These are phyloP conservation scores for Danio tinwini DNA, from an alignment of 2,797 vertebrate species.

Conservation along the genomic window DNA sequence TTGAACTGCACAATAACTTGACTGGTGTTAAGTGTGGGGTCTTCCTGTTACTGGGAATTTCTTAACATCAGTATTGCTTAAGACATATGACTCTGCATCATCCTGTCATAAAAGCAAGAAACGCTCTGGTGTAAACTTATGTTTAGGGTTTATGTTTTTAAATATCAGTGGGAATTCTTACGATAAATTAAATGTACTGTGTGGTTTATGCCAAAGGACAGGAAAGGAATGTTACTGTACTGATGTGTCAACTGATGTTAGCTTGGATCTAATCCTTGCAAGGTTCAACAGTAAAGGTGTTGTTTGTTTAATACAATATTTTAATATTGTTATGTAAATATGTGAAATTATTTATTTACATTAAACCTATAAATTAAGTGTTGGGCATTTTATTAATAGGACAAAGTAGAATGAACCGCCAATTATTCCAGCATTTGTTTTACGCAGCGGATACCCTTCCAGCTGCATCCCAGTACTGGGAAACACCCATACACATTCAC, in stretches of 20 bases:
- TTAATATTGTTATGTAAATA: slow-evolving; percentile 7
- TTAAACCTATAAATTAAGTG: slow-evolving; percentile 8
- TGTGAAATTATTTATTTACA: slow-evolving; percentile 16
- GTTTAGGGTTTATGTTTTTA: neutral
- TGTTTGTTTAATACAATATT: slow-evolving; percentile 11
- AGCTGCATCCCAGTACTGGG: no score
- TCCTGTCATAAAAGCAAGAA: neutral
- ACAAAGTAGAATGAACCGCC: no score
- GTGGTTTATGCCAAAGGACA: slow-evolving; percentile 12
- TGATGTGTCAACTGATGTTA: neutral
- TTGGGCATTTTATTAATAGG: neutral
- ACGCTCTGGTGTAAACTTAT: neutral
- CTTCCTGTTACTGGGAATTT: slow-evolving; percentile 6
- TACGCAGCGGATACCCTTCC: no score
- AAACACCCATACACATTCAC: no score
- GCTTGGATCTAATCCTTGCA: neutral
- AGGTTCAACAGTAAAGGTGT: neutral
- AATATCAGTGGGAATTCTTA: neutral
- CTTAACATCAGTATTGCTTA: slow-evolving; percentile 14
- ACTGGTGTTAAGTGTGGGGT: neutral
- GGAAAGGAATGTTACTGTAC: neutral
- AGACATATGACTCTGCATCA: neutral
- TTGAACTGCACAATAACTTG: neutral
- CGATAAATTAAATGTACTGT: neutral
- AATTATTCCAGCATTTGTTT: no score